These are phyloP conservation scores for Aphelocoma californica DNA, from an alignment of 2,797 vertebrate genomes.

Conservation along the genomic window DNA sequence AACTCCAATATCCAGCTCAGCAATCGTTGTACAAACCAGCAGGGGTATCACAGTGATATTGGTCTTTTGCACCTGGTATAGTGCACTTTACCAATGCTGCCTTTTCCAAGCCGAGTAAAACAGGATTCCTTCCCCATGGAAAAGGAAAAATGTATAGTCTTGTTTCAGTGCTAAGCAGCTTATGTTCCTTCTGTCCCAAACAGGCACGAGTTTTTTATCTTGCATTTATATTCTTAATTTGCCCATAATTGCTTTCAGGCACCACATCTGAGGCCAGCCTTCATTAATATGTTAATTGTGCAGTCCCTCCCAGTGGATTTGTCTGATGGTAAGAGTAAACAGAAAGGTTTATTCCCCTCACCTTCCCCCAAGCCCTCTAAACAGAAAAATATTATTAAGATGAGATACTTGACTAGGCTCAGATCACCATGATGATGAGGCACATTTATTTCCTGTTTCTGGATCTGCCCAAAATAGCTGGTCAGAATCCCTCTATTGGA, in stretches of 20 bases:
- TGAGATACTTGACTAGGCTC: neutral
- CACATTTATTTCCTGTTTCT: neutral
- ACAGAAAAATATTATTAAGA: slow-evolving; percentile 11
- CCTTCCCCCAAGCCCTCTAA: slow-evolving; percentile 11
- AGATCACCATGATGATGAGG: neutral
- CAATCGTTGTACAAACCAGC: neutral
- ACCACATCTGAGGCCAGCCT: slow-evolving; percentile 59
- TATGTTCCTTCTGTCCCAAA: neutral
- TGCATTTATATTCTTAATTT: slow-evolving; percentile 60
- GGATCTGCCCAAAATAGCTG: neutral
- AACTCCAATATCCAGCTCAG: neutral
- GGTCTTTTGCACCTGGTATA: neutral
- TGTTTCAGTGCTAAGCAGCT: neutral
- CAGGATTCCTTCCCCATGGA: neutral
- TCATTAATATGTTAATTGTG: slow-evolving; percentile 72
- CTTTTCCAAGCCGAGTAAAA: neutral
- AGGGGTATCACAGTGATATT: neutral
- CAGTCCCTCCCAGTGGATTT: slow-evolving; percentile 50
- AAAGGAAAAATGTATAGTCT: neutral
- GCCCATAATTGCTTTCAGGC: slow-evolving; percentile 49
- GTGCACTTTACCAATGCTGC: neutral
- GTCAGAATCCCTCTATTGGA: neutral
- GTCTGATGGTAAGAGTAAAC: slow-evolving; percentile 39
- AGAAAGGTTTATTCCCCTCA: slow-evolving; percentile 23
- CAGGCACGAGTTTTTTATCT: neutral